Conservation (phyloP, 2,888 invertebrate genomes). For the Phyllotreta striolata region DNA sequence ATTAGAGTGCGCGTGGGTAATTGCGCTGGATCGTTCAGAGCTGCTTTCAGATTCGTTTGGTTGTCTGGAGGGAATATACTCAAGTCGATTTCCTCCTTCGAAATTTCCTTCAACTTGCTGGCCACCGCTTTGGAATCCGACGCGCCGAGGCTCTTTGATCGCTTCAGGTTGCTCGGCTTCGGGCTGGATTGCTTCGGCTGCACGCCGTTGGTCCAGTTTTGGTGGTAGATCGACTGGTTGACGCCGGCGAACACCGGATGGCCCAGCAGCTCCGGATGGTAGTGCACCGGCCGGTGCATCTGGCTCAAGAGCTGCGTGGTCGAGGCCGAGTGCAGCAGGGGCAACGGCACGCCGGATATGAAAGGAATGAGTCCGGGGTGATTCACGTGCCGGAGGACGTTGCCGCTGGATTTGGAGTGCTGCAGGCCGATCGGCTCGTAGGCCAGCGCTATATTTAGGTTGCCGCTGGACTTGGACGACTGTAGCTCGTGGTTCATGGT, state of each 20-base stretch:
- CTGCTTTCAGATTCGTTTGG: constrained; percentile 76
- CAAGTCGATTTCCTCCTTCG: constrained; percentile 77
- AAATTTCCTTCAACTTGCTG: constrained; percentile 70
- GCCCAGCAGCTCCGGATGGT: constrained; percentile 53
- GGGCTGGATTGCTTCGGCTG: constrained; percentile 54
- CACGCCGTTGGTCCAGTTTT: constrained; percentile 43
- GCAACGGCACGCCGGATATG: constrained; percentile 50
- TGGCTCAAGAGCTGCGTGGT: constrained; percentile 70
- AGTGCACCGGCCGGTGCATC: constrained; percentile 67
- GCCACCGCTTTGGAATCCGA: constrained; percentile 76
- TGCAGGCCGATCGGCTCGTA: constrained; percentile 56
- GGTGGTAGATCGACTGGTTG: constrained; percentile 47
- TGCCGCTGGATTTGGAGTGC: constrained; percentile 67
- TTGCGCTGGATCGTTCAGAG: constrained; percentile 83
- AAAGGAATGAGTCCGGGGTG: constrained; percentile 54
- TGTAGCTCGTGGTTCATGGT: constrained; percentile 75
- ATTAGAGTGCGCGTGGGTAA: constrained; percentile 78
- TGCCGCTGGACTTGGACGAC: constrained; percentile 58
- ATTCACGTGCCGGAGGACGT: constrained; percentile 70
- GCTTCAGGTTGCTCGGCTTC: constrained; percentile 64
- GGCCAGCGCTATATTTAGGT: constrained; percentile 53
- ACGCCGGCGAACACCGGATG: constrained; percentile 63
- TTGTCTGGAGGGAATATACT: constrained; percentile 78
- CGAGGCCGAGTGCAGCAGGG: constrained; percentile 68
- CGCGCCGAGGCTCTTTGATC: constrained; percentile 83